Percentiles rank a stretch among this genome's conserved stretches.
These are phyloP conservation scores for Toxotes chatareus DNA, from an alignment of 2,113 vertebrate genomes.

Conservation along the genomic window DNA sequence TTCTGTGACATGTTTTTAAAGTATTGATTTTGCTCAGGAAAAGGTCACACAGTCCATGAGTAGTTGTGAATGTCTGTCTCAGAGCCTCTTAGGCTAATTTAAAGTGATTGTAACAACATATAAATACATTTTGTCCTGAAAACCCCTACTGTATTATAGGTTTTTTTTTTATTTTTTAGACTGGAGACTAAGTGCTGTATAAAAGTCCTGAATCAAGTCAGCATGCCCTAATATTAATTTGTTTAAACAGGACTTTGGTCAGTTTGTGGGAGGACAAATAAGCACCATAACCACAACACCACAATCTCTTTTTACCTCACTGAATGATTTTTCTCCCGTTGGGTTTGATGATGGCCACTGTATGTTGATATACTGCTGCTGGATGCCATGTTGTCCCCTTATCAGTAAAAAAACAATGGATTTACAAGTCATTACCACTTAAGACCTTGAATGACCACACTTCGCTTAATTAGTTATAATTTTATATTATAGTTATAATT, in stretches of 20 bases:
- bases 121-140: neutral
- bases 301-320: neutral
- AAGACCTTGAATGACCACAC: slow-evolving; percentile 6
- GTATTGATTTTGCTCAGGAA: neutral
- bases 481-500: too few species aligned
- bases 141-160: neutral
- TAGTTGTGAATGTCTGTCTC: neutral
- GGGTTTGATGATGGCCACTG: neutral
- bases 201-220: neutral
- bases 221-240: slow-evolving; percentile 3
- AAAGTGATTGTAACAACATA: neutral
- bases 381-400: neutral
- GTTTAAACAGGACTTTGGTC: slow-evolving; percentile 62
- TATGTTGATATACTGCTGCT: neutral
- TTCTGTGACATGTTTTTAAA: neutral
- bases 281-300: neutral
- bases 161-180: neutral
- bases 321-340: neutral
- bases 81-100: neutral
- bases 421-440: slow-evolving; percentile 26
- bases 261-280: slow-evolving; percentile 33
- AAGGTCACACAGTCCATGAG: too few species aligned
- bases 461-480: neutral
- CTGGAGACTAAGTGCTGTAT: neutral
- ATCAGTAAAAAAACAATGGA: slow-evolving; percentile 28